Conservation (phyloP, 2,888 invertebrate species). For the Blomia tropicalis region DNA sequence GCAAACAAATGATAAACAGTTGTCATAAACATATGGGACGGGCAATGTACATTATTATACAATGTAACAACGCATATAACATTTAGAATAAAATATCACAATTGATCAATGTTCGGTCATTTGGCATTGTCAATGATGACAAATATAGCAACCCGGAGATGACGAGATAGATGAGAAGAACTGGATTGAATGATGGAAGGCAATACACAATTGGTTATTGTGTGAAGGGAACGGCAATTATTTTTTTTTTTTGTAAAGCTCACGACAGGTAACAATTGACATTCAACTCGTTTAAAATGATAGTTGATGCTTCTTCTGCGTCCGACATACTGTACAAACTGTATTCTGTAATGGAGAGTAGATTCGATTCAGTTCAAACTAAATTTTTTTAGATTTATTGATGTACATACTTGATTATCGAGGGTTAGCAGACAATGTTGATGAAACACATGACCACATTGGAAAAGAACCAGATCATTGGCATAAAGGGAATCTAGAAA, state of each 20-base stretch:
- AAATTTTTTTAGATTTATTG: not conserved
- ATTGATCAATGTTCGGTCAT: not conserved
- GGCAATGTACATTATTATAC: too few species aligned
- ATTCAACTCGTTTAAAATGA: not conserved
- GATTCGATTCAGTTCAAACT: not conserved
- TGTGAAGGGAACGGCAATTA: too few species aligned
- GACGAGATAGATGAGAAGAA: too few species aligned
- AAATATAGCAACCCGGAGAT: too few species aligned
- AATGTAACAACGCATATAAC: too few species aligned
- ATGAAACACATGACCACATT: conserved; percentile 77
- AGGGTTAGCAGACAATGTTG: conserved; percentile 50
- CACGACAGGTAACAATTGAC: not conserved
- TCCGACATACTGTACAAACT: conserved; percentile 1
- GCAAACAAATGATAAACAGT: too few species aligned
- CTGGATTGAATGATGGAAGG: not conserved
- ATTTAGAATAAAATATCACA: not conserved
- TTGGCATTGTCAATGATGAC: too few species aligned
- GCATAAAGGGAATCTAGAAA: conserved; percentile 36
- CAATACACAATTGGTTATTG: not conserved
- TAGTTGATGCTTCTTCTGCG: not conserved
- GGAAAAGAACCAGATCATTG: conserved; percentile 59
- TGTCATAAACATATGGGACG: too few species aligned
- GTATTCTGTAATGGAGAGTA: not conserved
- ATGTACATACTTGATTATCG: conserved; percentile 3
- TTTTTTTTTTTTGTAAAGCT: not conserved